Base-by-base conservation (phyloP, 2,888 invertebrate species). In the Noctua janthe region DNA sequence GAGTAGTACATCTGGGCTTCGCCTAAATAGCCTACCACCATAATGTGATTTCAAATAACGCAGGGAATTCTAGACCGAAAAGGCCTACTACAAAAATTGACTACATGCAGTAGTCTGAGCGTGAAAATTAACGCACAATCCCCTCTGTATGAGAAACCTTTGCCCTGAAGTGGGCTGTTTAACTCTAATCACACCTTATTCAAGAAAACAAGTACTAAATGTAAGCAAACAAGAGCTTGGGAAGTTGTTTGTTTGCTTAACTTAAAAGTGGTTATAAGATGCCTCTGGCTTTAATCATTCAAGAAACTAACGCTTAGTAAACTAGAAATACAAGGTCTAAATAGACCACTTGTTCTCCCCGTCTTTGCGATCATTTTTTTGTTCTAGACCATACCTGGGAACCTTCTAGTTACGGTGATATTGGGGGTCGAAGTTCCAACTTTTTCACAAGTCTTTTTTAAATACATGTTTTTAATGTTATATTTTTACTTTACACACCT, bases 141-240 rank as follows among this genome's bases (percentile, higher is more conserved):
- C 17, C 0, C 35, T 59, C 17, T 56, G 8, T 35, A 39, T 51
- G 23, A 51, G 59, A 74, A 43, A 17, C 7, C n/a, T 47, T 39
- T 39, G 20, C 8, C 43, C 13, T 47, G 67, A 29, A 62, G 51
- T 47, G 1, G 35, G 17, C 13, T 47, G 59, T 59, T 62, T 43
- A 11, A 81, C 35, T 74, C 51, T 74, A 70, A 54, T 39, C 23
- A 69, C 51, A 20, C 54, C 29, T 39, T 72, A 81, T 82, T 75
- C 69, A 64, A 72, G 49, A 29, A 51, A 72, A 54, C 70, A 29
- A 74, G 82, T 75, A 82, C 35, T 47, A 23, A 13, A 49, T 64
- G 70, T 49, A 81, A 70, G 70, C 77, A 76, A 76, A 56, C 49
- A 69, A 54, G 47, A n/a, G 15, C 35, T 8, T 43, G 17, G n/a